Base-by-base conservation (phyloP, 2,113 vertebrate species). In the Leuciscus idus region DNA sequence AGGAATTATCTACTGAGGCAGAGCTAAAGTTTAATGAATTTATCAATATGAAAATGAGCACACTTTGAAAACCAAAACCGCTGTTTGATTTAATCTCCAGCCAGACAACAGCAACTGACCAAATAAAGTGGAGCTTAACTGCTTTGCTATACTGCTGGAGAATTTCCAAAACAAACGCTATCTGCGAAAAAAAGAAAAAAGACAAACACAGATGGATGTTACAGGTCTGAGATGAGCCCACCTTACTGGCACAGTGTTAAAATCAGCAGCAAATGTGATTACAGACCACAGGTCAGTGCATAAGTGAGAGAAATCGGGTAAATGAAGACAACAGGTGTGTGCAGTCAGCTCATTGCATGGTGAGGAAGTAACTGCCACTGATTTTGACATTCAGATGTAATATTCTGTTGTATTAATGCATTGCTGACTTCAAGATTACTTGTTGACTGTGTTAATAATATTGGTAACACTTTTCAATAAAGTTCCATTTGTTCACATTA, bases 231-330 rank as follows among this genome's bases (percentile, higher is more conserved):
- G 57, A 62, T 62, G 19, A 57, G 10, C 30, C 76, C 30, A n/a
- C 19, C 76, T 78, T 21, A 36, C 23, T 3, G n/a, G 1, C 1
- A 73, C 33, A 5, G 10, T 10, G 33, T 36, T 39, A 26, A 50
- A 76, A 76, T 30, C 7, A 30, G 17, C n/a, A 52, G 26, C 50
- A 36, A 23, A 57, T 57, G 48, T 78, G 17, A 57, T 30, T 23
- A 77, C 48, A 78, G 50, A 57, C 28, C 50, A 57, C 28, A 78
- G 75, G 28, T 36, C 28, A 78, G 28, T 23, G 50, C 28, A 57
- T 33, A 77, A 86, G 55, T 52, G 28, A 70, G 89, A 87, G 83
- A 87, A 57, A 86, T 61, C 55, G 30, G 30, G 52, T 84, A 72
- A 68, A 83, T 48, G 33, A 68, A 52, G 13, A 76, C 26, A 48